Conservation (phyloP, 2,888 invertebrate genomes). For the Amphipyra berbera region DNA sequence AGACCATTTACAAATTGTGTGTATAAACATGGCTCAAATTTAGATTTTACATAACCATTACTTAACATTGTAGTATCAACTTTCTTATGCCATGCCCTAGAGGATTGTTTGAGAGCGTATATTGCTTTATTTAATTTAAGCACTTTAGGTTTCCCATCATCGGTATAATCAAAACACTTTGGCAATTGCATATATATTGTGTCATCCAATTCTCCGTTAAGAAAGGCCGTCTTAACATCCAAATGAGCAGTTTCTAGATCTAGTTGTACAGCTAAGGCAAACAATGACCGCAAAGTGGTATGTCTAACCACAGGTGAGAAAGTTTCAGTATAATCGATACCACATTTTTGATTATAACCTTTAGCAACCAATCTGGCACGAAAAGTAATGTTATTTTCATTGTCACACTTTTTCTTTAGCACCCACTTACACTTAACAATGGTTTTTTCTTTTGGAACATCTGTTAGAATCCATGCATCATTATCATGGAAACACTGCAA, state of each 20-base stretch:
- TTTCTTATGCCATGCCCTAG: conserved; percentile 13
- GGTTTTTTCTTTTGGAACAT: background rate
- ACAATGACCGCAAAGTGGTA: background rate
- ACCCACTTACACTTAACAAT: conserved; percentile 18
- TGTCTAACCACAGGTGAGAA: conserved; percentile 1
- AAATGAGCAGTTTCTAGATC: conserved; percentile 16
- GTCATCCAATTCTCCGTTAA: conserved; percentile 24
- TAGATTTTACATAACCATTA: conserved; percentile 10
- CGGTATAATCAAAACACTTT: background rate
- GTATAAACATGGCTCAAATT: conserved; percentile 35
- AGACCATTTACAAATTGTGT: conserved; percentile 1
- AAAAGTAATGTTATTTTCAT: background rate
- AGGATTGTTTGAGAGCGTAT: conserved; percentile 34
- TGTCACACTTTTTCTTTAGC: conserved; percentile 1
- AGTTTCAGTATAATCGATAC: conserved; percentile 1
- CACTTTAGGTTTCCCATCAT: background rate
- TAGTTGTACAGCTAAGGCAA: conserved; percentile 9
- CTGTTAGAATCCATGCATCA: conserved; percentile 1
- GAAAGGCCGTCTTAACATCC: conserved; percentile 30
- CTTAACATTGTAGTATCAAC: conserved; percentile 5
- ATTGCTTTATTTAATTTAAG: conserved; percentile 28
- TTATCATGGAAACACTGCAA: conserved; percentile 9
- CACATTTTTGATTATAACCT: background rate
- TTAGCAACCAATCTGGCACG: conserved; percentile 4
- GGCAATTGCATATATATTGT: conserved; percentile 19